Base-by-base conservation (phyloP, 2,113 vertebrate species). In the Formicarius rufipectus region DNA sequence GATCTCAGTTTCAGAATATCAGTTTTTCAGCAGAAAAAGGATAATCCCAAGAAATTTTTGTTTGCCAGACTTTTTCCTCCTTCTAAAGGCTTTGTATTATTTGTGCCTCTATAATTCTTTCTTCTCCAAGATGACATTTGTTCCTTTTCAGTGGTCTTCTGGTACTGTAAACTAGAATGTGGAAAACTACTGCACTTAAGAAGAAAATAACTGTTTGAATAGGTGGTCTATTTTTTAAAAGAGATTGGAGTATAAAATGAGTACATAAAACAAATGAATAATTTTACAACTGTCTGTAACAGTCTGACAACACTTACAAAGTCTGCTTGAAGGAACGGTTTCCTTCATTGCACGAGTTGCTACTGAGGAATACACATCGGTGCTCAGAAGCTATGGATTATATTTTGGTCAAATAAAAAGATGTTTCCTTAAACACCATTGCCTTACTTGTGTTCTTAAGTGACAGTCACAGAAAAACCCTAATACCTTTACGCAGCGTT, bases 81-180 rank as follows among this genome's bases (percentile, higher is more conserved):
- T 84, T 91, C 60, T 42, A 60, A 77, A 80, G 21, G 5, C 23
- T 83, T 87, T 49, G 25, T 15, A 8, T 52, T 58, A 52, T 24
- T 64, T 86, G 3, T 60, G 4, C 31, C 14, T 62, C 14, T 56
- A 6, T 25, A 50, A 30, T 64, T 87, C 44, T 69, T 76, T 55
- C 27, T 67, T 64, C 17, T 81, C 33, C 49, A 59, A 52, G 12
- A 9, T 45, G 17, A 30, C 8, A 9, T 78, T 90, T 12, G 13
- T 55, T 58, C 25, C 5, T 74, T 87, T 82, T 52, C 37, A 44
- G 5, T 47, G 22, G 2, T 59, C 37, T 59, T 86, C n/a, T 71
- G 53, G 11, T 25, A n/a, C 30, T 0, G 0, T 47, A 35, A 71
- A 22, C 4, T 39, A n/a, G 19, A 53, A 68, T 10, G 20, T 20